phyloP scores from a whole-genome alignment of 1,140 invertebrate genomes.

The Meloidogyne floridensis region DNA sequence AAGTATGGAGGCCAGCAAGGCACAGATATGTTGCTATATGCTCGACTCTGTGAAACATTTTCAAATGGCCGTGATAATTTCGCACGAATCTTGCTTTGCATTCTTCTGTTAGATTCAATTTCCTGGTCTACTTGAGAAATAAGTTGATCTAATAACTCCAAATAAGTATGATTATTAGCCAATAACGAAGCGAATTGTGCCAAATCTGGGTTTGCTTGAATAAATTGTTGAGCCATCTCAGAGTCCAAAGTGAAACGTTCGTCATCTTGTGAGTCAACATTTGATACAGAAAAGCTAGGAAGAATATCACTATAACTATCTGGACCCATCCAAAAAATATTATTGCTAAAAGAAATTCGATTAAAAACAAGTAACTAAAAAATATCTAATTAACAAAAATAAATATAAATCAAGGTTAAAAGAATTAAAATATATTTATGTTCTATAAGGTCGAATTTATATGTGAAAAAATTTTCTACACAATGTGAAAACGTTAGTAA shows the following conservation, averaged over 20 bases:
- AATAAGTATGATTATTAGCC: slow-evolving; percentile 30
- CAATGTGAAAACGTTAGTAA: slow-evolving; percentile 7
- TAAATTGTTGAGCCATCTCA: slow-evolving; percentile 13
- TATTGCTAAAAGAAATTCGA: background rate
- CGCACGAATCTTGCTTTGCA: background rate
- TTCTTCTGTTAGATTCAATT: slow-evolving; percentile 24
- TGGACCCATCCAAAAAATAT: background rate
- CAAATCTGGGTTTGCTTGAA: slow-evolving; percentile 18
- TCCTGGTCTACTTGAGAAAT: slow-evolving; percentile 37
- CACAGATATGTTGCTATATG: background rate
- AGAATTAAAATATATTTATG: background rate
- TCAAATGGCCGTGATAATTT: background rate
- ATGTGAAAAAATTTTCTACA: slow-evolving; percentile 16
- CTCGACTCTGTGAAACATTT: background rate
- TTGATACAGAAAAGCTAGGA: slow-evolving; percentile 20
- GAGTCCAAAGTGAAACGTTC: slow-evolving; percentile 17
- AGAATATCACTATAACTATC: slow-evolving; percentile 14
- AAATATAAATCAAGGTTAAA: background rate
- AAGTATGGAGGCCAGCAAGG: slow-evolving; percentile 35
- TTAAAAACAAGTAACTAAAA: background rate
- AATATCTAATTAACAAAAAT: background rate
- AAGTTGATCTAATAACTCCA: slow-evolving; percentile 33
- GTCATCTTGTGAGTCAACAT: background rate
- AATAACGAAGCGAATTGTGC: slow-evolving; percentile 12
- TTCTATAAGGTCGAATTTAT: background rate